Evolutionary conservation across 2,888 invertebrate genomes (phyloP).

Genomic region (Aphidius colemani): DNA sequence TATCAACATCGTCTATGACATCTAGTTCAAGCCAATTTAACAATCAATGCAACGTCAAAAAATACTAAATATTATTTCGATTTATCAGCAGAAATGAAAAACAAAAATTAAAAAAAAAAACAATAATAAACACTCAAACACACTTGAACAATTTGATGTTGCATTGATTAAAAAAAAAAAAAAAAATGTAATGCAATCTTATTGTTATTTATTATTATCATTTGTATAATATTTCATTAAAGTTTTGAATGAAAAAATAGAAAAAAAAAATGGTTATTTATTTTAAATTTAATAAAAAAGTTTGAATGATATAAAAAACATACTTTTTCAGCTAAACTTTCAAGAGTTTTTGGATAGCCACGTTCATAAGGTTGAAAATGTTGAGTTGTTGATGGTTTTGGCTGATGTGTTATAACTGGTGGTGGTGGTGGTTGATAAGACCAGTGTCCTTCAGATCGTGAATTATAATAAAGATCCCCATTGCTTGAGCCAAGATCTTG

Average conservation of each 20-base stretch:
- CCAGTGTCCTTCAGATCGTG: conserved; percentile 66
- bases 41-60: conserved; percentile 29
- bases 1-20: conserved; percentile 58
- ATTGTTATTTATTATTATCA: conserved; percentile 8
- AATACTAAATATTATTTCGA: background rate
- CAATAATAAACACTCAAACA: background rate
- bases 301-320: conserved; percentile 32
- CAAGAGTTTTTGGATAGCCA: conserved; percentile 83
- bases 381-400: conserved; percentile 74
- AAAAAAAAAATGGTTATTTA: background rate
- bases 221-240: background rate
- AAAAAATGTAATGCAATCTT: conserved; percentile 18
- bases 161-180: conserved; percentile 19
- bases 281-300: background rate
- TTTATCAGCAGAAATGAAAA: background rate
- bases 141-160: conserved; percentile 19
- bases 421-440: conserved; percentile 79
- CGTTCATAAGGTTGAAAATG: conserved; percentile 89
- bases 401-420: conserved; percentile 89
- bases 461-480: conserved; percentile 83
- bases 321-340: conserved; percentile 86
- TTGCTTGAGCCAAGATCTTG: conserved; percentile 62
- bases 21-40: conserved; percentile 42
- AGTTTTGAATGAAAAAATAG: background rate
- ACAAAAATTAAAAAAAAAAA: background rate